phyloP scores from a whole-genome alignment of 1,140 invertebrate genomes.

The Dryas iulia region DNA sequence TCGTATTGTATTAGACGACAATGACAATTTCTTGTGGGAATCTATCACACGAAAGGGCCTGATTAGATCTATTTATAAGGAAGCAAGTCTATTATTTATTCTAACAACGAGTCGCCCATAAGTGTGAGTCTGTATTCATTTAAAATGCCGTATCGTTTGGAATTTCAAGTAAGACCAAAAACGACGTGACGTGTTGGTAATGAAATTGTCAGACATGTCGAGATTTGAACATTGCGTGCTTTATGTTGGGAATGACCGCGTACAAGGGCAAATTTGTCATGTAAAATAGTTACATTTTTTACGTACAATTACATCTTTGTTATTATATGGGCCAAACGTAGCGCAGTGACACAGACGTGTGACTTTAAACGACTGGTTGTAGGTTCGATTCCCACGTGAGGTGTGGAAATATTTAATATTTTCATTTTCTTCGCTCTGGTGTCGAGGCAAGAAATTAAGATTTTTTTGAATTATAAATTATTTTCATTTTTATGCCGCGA shows the following conservation, averaged over 20 bases:
- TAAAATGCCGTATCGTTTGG: slow-evolving; percentile 61
- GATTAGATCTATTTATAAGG: slow-evolving; percentile 48
- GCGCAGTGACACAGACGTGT: too few species aligned
- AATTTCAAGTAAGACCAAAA: slow-evolving; percentile 66
- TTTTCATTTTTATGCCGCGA: too few species aligned
- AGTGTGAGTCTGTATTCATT: slow-evolving; percentile 57
- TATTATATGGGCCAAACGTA: too few species aligned
- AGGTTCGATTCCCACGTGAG: too few species aligned
- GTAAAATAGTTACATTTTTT: neutral
- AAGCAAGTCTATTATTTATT: slow-evolving; percentile 44
- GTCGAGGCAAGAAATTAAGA: too few species aligned
- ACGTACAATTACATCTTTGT: too few species aligned
- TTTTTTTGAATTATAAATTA: too few species aligned
- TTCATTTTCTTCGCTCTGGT: too few species aligned
- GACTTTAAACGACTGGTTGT: too few species aligned
- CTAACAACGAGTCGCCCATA: slow-evolving; percentile 42
- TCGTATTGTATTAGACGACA: slow-evolving; percentile 16
- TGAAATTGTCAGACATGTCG: slow-evolving; percentile 27
- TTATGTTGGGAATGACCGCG: neutral
- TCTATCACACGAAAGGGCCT: slow-evolving; percentile 39
- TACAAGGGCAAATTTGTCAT: neutral
- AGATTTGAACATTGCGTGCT: neutral
- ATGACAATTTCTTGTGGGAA: slow-evolving; percentile 39
- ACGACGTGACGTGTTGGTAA: slow-evolving; percentile 62
- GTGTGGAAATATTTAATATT: too few species aligned